Evolutionary conservation across 2,113 vertebrate genomes (phyloP), one percentile per base, ranked within the genome.

Genomic region (Psophia crepitans): DNA sequence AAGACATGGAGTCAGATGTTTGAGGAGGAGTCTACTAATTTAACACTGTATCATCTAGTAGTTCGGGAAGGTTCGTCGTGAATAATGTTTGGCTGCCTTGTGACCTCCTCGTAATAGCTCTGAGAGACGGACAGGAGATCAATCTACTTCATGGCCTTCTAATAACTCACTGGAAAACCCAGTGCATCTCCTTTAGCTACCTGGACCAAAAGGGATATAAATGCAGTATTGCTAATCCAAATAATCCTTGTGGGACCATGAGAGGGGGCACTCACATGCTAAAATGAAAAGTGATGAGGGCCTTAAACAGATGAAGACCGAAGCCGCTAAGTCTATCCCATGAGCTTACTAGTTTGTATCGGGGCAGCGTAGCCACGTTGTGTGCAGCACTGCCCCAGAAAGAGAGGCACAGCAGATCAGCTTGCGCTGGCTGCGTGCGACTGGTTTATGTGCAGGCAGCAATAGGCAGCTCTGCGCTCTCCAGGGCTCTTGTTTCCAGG

Each of bases 371-470:
- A 71, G 48, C 57, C 10, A 2, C 44, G 44, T 60, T 83, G 73
- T 4, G 8, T 85, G 82, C 65, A 76, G 90, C 60, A n/a, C 48
- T 87, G 69, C 35, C 53, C 65, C 79, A 57, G 53, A 75, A 87
- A 39, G 49, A 51, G 54, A 68, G 84, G 28, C 11, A 12, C 43
- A 61, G 64, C 6, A 48, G 33, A 33, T 60, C 10, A 48, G 53
- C 35, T 46, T 9, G 69, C 22, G 63, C 41, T 35, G 35, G 8
- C 53, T 76, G 33, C 2, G 0, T 33, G 35, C 0, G 0, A 35
- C 70, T 82, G 33, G 35, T 28, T 91, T 63, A 21, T 58, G 35
- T 84, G 65, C 60, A 77, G 80, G 19, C 71, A 58, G 64, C 60
- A 57, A 2, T 2, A 22, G 44, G 22, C 51, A 10, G 10, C 58